Percentiles rank a stretch among this genome's conserved stretches.
These are phyloP conservation scores for Bradypodion pumilum DNA, from an alignment of 2,797 vertebrate genomes.

Conservation along the genomic window DNA sequence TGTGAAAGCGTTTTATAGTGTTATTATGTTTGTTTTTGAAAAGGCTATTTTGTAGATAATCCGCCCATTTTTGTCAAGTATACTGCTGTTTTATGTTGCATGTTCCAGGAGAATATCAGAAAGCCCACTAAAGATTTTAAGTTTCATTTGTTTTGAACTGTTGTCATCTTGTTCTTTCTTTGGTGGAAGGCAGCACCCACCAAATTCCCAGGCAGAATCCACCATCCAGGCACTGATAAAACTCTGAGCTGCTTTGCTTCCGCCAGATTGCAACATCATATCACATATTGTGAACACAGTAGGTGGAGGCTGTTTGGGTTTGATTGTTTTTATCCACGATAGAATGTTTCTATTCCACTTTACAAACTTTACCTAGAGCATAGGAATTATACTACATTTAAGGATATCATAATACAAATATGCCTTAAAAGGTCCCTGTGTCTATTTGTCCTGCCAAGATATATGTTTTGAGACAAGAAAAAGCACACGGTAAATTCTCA, in stretches of 20 bases:
- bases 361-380: not conserved
- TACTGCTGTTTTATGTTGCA: not conserved
- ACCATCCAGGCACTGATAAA: not conserved
- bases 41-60: too few species aligned
- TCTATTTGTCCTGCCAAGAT: not conserved
- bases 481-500: not conserved
- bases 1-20: too few species aligned
- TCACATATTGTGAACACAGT: not conserved
- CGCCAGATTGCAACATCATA: not conserved
- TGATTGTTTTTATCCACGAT: not conserved
- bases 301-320: not conserved
- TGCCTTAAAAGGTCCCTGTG: not conserved
- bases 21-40: too few species aligned
- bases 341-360: not conserved
- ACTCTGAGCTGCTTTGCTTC: not conserved
- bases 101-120: not conserved
- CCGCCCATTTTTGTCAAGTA: not conserved
- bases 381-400: not conserved
- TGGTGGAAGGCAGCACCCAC: not conserved
- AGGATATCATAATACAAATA: not conserved
- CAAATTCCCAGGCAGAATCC: not conserved
- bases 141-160: not conserved
- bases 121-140: not conserved
- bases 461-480: not conserved
- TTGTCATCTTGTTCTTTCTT: not conserved